Evolutionary conservation across 2,888 invertebrate species (phyloP).

Genomic region (Arctia plantaginis): DNA sequence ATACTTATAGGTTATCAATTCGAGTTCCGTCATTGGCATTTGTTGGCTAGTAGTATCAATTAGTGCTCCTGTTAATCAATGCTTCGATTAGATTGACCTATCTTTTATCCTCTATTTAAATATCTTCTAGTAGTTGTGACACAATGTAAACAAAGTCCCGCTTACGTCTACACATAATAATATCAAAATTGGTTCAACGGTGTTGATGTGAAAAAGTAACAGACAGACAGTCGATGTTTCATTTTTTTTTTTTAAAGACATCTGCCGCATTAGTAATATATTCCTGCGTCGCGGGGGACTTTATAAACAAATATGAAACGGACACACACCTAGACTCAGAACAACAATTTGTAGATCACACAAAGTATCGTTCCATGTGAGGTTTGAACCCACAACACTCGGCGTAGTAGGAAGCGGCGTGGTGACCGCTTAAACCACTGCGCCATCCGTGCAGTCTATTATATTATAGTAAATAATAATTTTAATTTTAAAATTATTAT

Average conservation of each 20-base stretch:
- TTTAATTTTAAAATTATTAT: neutral
- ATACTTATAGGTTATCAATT: neutral
- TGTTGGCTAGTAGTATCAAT: neutral
- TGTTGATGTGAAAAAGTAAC: neutral
- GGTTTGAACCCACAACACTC: too few relatives aligned
- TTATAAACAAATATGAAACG: too few relatives aligned
- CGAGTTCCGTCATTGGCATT: neutral
- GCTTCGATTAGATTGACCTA: neutral
- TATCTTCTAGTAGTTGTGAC: neutral
- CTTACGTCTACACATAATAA: neutral
- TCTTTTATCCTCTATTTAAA: neutral
- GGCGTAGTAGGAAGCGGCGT: too few relatives aligned
- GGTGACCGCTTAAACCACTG: too few relatives aligned
- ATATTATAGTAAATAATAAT: neutral
- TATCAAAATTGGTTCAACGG: neutral
- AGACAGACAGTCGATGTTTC: neutral
- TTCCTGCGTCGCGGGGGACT: too few relatives aligned
- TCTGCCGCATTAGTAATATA: too few relatives aligned
- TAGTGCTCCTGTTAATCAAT: neutral
- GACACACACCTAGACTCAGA: too few relatives aligned
- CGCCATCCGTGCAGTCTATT: too few relatives aligned
- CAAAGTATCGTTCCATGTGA: too few relatives aligned
- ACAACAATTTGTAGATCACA: too few relatives aligned
- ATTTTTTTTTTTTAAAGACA: too few relatives aligned
- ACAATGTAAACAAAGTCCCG: neutral